Evolutionary conservation across 2,797 vertebrate species (phyloP), one percentile per base, ranked within the genome.

Genomic region (Hyperoplus lanceolatus): DNA sequence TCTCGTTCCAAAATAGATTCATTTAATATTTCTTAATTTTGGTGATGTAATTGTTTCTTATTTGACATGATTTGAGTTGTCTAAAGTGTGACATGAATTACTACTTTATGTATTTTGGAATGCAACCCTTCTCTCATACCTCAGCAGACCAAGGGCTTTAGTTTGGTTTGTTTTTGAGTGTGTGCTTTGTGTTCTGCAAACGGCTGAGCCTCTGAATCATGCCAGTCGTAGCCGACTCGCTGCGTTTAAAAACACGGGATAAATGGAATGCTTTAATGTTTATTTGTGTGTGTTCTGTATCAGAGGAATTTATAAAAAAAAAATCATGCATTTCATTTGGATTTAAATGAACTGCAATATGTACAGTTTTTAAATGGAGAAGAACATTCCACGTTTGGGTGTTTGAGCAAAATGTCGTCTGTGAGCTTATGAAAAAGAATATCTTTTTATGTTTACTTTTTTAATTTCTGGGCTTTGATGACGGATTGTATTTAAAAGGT

Each of bases 311-410:
- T 29, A 29, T 29, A 29, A 29, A 29, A 29, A 29, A 41, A 76
- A 76, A 61, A 13, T 16, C 15, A 63, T 73, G 76, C 53, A 21
- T 85, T 73, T 70, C 53, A 21, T 85, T 73, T 70, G 16, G 49
- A 49, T 50, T 65, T 10, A 82, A 70, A 86, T 39, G 55, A 87
- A 45, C 79, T 84, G 75, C 66, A 89, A 76, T 86, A 86, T 93
- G 81, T 90, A 79, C 78, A 83, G 79, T 80, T 90, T 85, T 82
- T 64, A 78, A 77, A 83, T 78, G 56, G 76, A 83, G 80, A 70
- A 48, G 15, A 84, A 89, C 90, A 92, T 94, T 94, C 86, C 92
- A 80, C 55, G 69, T 59, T 63, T 51, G 85, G 60, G 55, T 90
- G 74, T 76, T 53, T 70, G 49, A 81, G 65, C 5, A 4, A 49